These are phyloP conservation scores for Orthonyx spaldingii DNA, from an alignment of 2,113 vertebrate genomes.

Conservation along the genomic window DNA sequence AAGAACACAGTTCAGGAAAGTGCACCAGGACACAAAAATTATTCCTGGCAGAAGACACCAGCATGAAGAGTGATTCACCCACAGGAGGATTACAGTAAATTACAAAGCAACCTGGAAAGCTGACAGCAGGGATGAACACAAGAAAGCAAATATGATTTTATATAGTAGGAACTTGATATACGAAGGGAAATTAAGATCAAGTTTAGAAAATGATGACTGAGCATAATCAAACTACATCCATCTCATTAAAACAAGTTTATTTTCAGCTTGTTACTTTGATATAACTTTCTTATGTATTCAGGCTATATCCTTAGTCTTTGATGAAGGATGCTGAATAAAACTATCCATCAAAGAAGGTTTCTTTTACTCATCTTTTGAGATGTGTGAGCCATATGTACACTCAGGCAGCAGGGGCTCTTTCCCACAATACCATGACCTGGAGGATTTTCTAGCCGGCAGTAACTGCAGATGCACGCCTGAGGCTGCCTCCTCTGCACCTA, in stretches of 20 bases:
- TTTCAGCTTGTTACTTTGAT: not conserved
- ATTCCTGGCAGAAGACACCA: not conserved
- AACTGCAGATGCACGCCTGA: not conserved
- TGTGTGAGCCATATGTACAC: not conserved
- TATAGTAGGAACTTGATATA: not conserved
- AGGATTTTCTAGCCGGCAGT: not conserved
- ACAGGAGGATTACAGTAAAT: not conserved
- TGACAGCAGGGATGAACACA: not conserved
- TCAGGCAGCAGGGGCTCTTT: not conserved
- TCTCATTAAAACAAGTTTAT: conserved; percentile 27
- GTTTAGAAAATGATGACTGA: not conserved
- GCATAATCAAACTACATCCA: not conserved
- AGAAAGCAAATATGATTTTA: not conserved
- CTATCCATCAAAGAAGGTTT: not conserved
- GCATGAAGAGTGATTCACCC: not conserved
- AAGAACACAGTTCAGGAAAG: not conserved
- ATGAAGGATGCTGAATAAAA: not conserved
- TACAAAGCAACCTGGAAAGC: not conserved
- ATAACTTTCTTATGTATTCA: not conserved
- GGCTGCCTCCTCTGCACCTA: not conserved
- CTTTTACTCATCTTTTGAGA: not conserved
- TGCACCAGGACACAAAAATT: not conserved
- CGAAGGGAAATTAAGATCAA: not conserved
- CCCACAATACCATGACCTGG: not conserved
- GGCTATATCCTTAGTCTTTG: not conserved